Evolutionary conservation across 2,888 invertebrate species (phyloP), one percentile per base, ranked within the genome.

Genomic region (Adelognathus sp.): DNA sequence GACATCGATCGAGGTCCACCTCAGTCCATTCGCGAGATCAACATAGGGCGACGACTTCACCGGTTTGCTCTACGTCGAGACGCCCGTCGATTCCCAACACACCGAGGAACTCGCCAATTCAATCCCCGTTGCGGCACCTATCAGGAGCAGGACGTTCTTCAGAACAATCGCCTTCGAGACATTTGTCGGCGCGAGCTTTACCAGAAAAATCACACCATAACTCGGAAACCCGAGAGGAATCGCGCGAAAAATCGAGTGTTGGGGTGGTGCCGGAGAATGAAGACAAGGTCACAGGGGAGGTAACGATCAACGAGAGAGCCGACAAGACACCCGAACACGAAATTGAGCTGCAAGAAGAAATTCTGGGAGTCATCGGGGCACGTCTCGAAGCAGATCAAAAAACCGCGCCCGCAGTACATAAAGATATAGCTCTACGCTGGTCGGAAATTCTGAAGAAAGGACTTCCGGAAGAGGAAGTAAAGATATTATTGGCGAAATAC

Each of bases 391-490:
- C 70, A 50, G 72, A 79, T 7, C 44, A 50, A 7, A 39, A 52
- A 29, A 18, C 14, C n/a, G 61, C 31, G 44, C 16, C 72, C 16
- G 60, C 70, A 9, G 39, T 76, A 11, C 71, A 79, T 36, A 72
- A 76, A 33, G 67, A 72, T 16, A 39, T 77, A 16, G 76, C 69
- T 11, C 18, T 72, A 18, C 69, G 69, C 27, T 80, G 76, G 80
- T 18, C 54, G 6, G 73, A 80, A 31, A 80, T 77, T 69, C 2
- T 80, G 4, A 39, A 39, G 31, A 73, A 70, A 56, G 76, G 70
- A 6, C 64, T 77, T n/a, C 76, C 64, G 3, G 44, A n/a, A 3
- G 76, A 74, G 16, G 72, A 80, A 64, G 21, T 66, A 0, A 76
- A 54, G 44, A 56, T 29, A 6, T 31, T 76, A n/a, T 18, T 72